phyloP scores from a whole-genome alignment of 2,113 vertebrate genomes.

The Vidua macroura region DNA sequence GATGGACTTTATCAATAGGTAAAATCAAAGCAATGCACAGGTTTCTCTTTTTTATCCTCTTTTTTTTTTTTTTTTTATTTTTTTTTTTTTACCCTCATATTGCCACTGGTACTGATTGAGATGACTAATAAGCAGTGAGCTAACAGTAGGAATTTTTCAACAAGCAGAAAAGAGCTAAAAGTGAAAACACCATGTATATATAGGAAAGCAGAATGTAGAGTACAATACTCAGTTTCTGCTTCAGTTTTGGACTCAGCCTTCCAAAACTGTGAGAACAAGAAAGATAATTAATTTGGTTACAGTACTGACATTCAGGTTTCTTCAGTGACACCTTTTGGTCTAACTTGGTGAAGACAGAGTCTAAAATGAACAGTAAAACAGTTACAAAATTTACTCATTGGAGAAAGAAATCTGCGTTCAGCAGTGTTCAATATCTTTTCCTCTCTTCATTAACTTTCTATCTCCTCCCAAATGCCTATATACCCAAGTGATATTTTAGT shows the following conservation, averaged over 20 bases:
- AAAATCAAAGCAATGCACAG: not conserved
- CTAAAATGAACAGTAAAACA: not conserved
- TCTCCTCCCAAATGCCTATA: not conserved
- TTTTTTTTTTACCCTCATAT: not conserved
- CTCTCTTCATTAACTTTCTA: not conserved
- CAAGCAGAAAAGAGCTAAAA: not conserved
- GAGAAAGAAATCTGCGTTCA: not conserved
- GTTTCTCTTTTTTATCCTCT: not conserved
- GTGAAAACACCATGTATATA: not conserved
- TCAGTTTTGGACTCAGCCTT: not conserved
- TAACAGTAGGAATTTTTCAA: not conserved
- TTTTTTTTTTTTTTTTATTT: no score
- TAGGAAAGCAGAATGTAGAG: not conserved
- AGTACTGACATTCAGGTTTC: not conserved
- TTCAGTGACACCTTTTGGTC: not conserved
- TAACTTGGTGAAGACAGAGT: not conserved
- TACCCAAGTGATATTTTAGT: not conserved
- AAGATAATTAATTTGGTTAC: not conserved
- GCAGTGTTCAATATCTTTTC: not conserved
- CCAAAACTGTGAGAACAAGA: not conserved
- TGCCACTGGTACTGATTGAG: not conserved
- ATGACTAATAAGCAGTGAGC: not conserved
- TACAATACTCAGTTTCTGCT: not conserved
- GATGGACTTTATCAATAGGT: not conserved
- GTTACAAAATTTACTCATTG: not conserved